These are phyloP conservation scores for Branchellion lobata DNA, from an alignment of 2,888 invertebrate species.

Conservation along the genomic window DNA sequence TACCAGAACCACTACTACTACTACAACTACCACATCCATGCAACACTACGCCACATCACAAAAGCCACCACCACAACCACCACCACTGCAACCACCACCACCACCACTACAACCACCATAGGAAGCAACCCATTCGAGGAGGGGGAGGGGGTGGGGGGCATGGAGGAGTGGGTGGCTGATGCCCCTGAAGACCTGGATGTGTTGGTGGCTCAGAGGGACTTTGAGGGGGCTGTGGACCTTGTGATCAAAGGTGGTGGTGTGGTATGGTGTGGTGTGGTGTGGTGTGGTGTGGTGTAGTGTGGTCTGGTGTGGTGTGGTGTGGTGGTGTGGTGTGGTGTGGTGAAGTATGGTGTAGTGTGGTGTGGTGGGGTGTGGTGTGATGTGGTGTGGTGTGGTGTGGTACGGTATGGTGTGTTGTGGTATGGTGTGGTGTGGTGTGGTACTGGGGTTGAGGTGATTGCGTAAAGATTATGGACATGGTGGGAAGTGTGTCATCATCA, in stretches of 20 bases:
- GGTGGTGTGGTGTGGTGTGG: background rate
- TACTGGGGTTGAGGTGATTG: too few relatives aligned
- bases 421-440: too few relatives aligned
- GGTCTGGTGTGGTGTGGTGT: background rate
- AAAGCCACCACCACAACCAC: background rate
- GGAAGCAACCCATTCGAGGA: slow-evolving; percentile 5
- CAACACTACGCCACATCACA: background rate
- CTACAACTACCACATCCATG: too few relatives aligned
- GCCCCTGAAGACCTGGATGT: slow-evolving; percentile 92
- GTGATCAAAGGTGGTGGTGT: slow-evolving; percentile 68
- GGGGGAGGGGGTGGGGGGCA: slow-evolving; percentile 55
- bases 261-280: too few relatives aligned
- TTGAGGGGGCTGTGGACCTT: slow-evolving; percentile 83
- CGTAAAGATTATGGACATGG: too few relatives aligned
- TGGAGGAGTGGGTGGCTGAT: slow-evolving; percentile 76
- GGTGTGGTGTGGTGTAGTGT: background rate
- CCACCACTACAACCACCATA: background rate
- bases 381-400: too few relatives aligned
- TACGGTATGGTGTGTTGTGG: too few relatives aligned
- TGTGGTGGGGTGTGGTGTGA: background rate
- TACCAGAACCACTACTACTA: too few relatives aligned
- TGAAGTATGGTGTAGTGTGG: background rate
- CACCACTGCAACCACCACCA: background rate
- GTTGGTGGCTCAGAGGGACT: slow-evolving; percentile 88
- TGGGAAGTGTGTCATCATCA: too few relatives aligned